Evolutionary conservation across 2,113 vertebrate species (phyloP).

Genomic region (Callipepla squamata): DNA sequence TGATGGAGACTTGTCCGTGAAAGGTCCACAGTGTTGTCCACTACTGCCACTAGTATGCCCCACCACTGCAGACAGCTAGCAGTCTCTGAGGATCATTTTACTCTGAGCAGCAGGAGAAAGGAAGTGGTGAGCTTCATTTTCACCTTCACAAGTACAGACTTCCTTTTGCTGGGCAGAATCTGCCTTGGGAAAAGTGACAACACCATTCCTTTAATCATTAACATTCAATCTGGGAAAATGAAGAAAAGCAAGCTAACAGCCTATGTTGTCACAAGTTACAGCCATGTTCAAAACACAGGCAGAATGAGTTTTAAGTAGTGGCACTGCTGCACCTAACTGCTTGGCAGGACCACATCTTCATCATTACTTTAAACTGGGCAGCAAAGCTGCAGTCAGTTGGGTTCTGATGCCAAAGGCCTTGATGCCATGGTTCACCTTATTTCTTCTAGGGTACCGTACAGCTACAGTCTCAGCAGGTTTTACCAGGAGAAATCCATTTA

Average conservation of each 20-base stretch:
- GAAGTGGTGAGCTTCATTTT: background rate
- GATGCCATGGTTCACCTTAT: background rate
- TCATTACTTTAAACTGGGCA: fast-evolving
- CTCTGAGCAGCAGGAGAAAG: background rate
- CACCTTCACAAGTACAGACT: background rate
- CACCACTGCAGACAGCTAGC: background rate
- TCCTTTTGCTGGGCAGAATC: background rate
- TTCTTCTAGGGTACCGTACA: background rate
- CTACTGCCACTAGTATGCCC: background rate
- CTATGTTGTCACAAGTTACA: background rate
- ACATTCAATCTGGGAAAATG: background rate
- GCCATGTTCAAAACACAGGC: background rate
- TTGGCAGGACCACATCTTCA: background rate
- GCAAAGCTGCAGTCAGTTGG: background rate
- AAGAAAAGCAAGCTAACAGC: background rate
- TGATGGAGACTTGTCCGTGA: background rate
- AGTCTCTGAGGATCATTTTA: background rate
- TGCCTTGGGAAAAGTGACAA: background rate
- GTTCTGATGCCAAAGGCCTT: background rate
- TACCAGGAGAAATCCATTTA: background rate
- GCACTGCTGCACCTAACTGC: background rate
- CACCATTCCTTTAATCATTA: background rate
- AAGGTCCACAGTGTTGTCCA: background rate
- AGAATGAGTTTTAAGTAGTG: background rate
- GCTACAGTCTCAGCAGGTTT: background rate